Evolutionary conservation across 2,113 vertebrate species (phyloP).

Genomic region (Anguilla japonica): DNA sequence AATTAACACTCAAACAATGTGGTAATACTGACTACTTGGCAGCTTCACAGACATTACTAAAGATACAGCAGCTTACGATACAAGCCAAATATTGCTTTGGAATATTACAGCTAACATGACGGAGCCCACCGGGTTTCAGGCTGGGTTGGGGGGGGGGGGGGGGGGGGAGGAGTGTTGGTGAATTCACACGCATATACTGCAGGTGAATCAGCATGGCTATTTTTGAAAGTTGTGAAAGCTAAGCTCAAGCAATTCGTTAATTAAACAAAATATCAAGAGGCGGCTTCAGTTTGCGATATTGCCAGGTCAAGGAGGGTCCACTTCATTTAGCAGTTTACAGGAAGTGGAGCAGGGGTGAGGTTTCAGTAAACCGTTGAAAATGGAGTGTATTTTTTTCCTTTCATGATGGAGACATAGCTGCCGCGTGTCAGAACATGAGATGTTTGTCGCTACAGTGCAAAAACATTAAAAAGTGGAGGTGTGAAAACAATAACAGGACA

Average conservation of each 20-base stretch:
- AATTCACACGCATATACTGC: constrained; percentile 46
- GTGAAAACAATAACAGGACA: not conserved
- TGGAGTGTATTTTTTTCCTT: constrained; percentile 5
- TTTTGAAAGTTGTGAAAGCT: constrained; percentile 52
- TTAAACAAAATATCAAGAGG: constrained; percentile 45
- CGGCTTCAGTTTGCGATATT: constrained; percentile 42
- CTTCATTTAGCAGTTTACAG: constrained; percentile 67
- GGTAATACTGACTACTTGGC: constrained; percentile 61
- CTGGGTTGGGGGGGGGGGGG: constrained; percentile 13
- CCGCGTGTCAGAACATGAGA: constrained; percentile 33
- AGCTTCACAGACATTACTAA: constrained; percentile 62
- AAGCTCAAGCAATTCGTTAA: constrained; percentile 34
- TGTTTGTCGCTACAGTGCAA: constrained; percentile 30
- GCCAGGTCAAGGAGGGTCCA: constrained; percentile 43
- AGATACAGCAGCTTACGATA: constrained; percentile 60
- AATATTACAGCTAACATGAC: constrained; percentile 72
- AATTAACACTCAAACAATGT: constrained; percentile 54
- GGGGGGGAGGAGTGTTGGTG: not conserved
- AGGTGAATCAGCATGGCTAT: constrained; percentile 36
- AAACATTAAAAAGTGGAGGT: constrained; percentile 22
- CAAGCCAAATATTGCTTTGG: constrained; percentile 74
- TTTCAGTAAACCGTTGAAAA: constrained; percentile 29
- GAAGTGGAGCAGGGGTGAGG: constrained; percentile 50
- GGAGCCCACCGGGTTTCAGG: constrained; percentile 44
- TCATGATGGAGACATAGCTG: constrained; percentile 33